Base-by-base conservation (phyloP, 2,797 vertebrate genomes). In the Sebastes vulpes region DNA sequence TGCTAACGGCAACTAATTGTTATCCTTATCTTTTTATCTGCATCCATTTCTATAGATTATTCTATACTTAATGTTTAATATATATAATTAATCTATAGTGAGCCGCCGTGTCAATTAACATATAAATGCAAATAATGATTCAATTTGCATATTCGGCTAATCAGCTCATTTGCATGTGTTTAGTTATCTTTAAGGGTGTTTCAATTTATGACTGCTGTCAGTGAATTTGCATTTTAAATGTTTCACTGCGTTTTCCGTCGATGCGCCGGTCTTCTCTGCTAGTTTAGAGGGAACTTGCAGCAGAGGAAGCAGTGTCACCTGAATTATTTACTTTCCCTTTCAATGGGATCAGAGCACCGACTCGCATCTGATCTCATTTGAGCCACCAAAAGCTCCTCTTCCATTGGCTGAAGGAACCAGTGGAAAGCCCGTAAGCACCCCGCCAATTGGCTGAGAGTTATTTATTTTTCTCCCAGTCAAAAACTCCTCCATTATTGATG, bases 101-200 rank as follows among this genome's bases (percentile, higher is more conserved):
- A 86, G 78, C 77, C 65, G 50, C 52, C 18, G 29, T 87, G 75
- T 72, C 87, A 89, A 93, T 95, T 94, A 92, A 90, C 91, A 92
- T 93, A 92, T 83, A 91, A 94, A 95, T 88, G 76, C 87, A 92
- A 93, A 92, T 94, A 93, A 93, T 86, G 54, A 83, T 82, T 79
- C 42, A 20, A 94, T 93, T 90, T 87, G 77, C 92, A 93, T 87
- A 85, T 85, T 87, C 21, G 65, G 81, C 81, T 89, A 92, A 94
- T 89, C 81, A 88, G 85, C 77, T 92, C 54, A 94, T 95, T 95
- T 94, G 90, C 92, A 93, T 94, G 85, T 94, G 89, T 94, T 93
- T 89, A 85, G 85, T 91, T 91, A 89, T 90, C 74, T 89, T 91
- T 86, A 89, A 86, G 68, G 81, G 78, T 89, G 78, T 93, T 91